These are phyloP conservation scores for Prunella himalayana DNA, from an alignment of 2,113 vertebrate genomes.

Conservation along the genomic window DNA sequence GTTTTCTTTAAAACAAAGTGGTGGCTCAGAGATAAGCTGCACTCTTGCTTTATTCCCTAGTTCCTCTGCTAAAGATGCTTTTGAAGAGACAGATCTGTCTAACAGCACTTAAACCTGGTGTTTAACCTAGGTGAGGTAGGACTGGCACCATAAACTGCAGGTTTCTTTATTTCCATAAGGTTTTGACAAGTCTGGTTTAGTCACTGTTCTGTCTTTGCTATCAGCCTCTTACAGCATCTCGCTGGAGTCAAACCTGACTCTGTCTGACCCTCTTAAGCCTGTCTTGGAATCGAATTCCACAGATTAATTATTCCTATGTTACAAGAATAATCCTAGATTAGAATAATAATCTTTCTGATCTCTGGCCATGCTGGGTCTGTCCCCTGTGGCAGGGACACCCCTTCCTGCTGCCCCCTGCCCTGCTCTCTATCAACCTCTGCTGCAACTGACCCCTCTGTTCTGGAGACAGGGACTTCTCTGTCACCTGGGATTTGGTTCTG, in stretches of 20 bases:
- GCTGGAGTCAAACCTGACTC: background rate
- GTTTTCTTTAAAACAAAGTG: background rate
- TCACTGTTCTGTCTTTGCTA: background rate
- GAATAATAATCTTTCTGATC: background rate
- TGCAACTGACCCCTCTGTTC: background rate
- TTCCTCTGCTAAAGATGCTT: background rate
- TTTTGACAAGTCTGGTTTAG: background rate
- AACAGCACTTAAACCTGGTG: background rate
- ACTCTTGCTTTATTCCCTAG: background rate
- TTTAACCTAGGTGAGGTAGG: background rate
- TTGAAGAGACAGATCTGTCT: background rate
- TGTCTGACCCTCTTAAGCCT: background rate
- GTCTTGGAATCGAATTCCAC: background rate
- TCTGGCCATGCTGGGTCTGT: background rate
- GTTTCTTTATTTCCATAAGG: background rate
- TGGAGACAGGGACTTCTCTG: background rate
- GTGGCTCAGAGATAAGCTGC: background rate
- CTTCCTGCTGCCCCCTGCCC: background rate
- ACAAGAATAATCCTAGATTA: background rate
- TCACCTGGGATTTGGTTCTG: background rate
- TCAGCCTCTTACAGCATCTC: background rate
- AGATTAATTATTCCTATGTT: background rate
- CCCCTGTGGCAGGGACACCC: background rate
- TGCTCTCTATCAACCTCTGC: background rate
- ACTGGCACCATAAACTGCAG: background rate